Conservation (phyloP, 2,113 vertebrate species). For the Cottus gobio region DNA sequence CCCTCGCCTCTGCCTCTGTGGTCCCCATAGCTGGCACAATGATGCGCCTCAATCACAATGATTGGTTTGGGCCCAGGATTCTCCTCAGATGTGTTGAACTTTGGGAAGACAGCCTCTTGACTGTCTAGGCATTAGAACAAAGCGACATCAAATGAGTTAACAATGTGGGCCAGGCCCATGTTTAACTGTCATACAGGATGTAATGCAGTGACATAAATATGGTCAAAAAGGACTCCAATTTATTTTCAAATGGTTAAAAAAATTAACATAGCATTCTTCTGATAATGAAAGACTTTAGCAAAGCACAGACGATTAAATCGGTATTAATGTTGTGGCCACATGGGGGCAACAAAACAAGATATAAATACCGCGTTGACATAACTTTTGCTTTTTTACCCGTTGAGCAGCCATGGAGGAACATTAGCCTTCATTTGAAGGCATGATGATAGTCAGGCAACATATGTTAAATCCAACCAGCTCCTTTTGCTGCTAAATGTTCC, state of each 20-base stretch:
- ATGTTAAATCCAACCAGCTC: background rate
- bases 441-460: background rate
- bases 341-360: background rate
- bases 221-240: background rate
- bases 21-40: constrained; percentile 27
- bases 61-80: constrained; percentile 16
- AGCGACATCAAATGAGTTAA: background rate
- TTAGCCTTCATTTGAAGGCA: too few relatives aligned
- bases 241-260: background rate
- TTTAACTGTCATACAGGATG: background rate
- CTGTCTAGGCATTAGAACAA: background rate
- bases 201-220: background rate
- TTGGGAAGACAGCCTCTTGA: background rate
- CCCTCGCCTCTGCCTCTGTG: background rate
- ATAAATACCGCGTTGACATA: background rate
- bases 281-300: background rate
- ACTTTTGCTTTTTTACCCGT: too few relatives aligned
- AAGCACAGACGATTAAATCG: background rate
- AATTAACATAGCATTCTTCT: background rate
- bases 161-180: background rate
- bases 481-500: background rate
- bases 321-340: background rate
- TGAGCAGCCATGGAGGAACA: too few relatives aligned
- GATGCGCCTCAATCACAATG: constrained; percentile 8
- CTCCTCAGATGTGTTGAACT: background rate